Evolutionary conservation across 2,888 invertebrate species (phyloP).

Genomic region (Clunio marinus): DNA sequence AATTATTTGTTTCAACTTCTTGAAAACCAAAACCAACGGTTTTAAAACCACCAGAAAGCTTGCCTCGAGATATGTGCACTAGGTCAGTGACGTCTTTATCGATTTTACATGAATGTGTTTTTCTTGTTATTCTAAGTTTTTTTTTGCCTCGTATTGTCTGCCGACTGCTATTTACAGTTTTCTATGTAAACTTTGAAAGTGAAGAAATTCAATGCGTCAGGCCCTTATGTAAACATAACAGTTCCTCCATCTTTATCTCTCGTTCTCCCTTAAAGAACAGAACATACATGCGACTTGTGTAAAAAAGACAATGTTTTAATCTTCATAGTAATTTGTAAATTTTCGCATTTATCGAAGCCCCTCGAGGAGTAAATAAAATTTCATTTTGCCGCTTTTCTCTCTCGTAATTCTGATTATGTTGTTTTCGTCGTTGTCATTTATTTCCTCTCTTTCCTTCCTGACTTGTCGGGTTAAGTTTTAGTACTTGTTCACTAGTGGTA

Average conservation of each 20-base stretch:
- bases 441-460: background rate
- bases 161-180: conserved; percentile 28
- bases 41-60: conserved; percentile 2
- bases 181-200: conserved; percentile 37
- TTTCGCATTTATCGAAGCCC: conserved; percentile 1
- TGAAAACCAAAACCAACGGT: background rate
- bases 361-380: conserved; percentile 21
- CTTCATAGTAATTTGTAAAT: conserved; percentile 15
- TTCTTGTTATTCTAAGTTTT: conserved; percentile 26
- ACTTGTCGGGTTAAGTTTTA: background rate
- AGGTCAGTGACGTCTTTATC: conserved; percentile 39
- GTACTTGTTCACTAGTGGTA: background rate
- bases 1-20: no score
- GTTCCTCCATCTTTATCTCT: background rate
- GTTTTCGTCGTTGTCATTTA: background rate
- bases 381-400: conserved; percentile 24
- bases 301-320: conserved; percentile 19
- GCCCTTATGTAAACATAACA: conserved; percentile 31
- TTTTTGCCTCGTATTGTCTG: conserved; percentile 27
- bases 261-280: background rate
- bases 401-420: background rate
- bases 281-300: conserved; percentile 6
- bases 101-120: conserved; percentile 38
- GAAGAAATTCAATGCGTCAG: conserved; percentile 29
- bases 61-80: conserved; percentile 30